A percentile compares a stretch with the other conserved stretches of the same genome.
These are phyloP conservation scores for Cancer borealis DNA, from an alignment of 2,888 invertebrate genomes.

Conservation along the genomic window DNA sequence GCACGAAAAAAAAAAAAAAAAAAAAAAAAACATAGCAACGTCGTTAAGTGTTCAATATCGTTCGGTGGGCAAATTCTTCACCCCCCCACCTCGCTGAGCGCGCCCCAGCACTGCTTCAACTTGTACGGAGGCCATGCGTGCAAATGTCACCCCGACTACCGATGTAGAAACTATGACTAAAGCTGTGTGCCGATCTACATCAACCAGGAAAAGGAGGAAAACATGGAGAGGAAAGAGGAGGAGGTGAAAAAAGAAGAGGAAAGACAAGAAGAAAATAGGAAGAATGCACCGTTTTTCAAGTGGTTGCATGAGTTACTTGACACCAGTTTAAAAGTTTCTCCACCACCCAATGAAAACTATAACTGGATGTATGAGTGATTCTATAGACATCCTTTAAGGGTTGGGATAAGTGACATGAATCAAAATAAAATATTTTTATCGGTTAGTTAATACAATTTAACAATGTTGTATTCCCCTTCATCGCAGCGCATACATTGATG, in stretches of 20 bases:
- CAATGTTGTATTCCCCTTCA: no score
- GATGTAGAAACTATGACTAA: background rate
- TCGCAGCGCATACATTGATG: no score
- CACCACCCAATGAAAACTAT: background rate
- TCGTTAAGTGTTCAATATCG: no score
- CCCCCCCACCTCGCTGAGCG: no score
- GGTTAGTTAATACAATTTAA: no score
- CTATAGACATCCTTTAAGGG: background rate
- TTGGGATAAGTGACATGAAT: background rate
- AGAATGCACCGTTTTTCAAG: background rate
- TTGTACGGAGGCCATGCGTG: conserved; percentile 82
- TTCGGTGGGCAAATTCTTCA: no score
- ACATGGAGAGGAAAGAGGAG: background rate
- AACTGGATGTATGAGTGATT: background rate
- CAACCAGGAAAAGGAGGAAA: background rate
- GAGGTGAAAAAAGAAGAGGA: background rate
- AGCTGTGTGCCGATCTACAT: background rate
- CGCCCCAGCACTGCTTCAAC: conserved; percentile 84
- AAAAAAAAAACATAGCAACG: no score
- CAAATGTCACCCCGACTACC: conserved; percentile 80
- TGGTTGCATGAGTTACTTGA: background rate
- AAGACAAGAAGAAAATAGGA: background rate
- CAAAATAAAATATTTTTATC: background rate
- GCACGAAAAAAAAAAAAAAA: no score
- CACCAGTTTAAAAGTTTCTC: background rate